Evolutionary conservation across 1,140 invertebrate genomes (phyloP).

Genomic region (Leptopilina clavipes): DNA sequence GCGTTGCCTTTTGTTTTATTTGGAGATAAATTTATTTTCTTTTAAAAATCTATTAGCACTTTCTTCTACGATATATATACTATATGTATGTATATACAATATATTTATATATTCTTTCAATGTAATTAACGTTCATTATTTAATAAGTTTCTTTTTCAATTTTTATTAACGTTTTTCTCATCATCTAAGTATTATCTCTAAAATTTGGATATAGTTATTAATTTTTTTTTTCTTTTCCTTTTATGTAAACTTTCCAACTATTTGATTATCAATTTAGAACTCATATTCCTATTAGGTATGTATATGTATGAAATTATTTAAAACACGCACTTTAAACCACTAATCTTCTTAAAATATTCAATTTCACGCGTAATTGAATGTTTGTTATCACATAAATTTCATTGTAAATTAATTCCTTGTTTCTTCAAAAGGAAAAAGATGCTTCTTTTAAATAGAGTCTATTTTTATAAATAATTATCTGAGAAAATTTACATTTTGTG

Average conservation of each 20-base stretch:
- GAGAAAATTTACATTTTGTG: neutral
- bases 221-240: neutral
- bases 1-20: constrained; percentile 13
- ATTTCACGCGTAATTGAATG: neutral
- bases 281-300: neutral
- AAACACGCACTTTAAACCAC: neutral
- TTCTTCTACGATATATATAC: too few species aligned
- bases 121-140: neutral
- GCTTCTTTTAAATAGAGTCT: neutral
- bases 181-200: neutral
- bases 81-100: too few species aligned
- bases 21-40: neutral
- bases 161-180: neutral
- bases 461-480: neutral
- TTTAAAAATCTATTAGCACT: neutral
- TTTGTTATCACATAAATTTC: constrained; percentile 3
- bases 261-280: neutral
- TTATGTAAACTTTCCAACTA: neutral
- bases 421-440: neutral
- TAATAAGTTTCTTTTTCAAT: neutral
- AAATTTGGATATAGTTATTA: neutral
- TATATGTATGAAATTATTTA: too few species aligned
- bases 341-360: neutral
- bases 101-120: neutral
- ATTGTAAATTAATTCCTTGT: constrained; percentile 2